Evolutionary conservation across 2,888 invertebrate species (phyloP).

Genomic region (Apodemia zela): DNA sequence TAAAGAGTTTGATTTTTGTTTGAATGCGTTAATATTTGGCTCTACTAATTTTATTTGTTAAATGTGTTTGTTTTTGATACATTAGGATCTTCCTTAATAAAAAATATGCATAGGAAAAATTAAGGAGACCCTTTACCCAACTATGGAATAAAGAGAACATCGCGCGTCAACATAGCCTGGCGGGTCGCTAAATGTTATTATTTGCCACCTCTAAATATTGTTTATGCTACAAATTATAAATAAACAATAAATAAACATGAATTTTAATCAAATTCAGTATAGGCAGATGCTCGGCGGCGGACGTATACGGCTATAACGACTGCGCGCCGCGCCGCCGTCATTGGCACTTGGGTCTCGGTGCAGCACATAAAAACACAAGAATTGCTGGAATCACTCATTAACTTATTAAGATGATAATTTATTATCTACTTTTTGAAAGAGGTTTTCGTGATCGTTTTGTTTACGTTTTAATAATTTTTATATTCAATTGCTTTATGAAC

Average conservation of each 20-base stretch:
- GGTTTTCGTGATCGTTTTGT: constrained; percentile 60
- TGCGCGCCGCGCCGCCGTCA: constrained; percentile 41
- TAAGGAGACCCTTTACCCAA: too few species aligned
- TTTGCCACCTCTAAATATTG: constrained; percentile 28
- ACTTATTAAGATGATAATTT: constrained; percentile 78
- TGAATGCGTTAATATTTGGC: too few species aligned
- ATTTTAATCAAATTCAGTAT: constrained; percentile 76
- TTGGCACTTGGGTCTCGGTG: constrained; percentile 12
- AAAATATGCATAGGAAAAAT: too few species aligned
- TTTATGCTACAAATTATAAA: constrained; percentile 32
- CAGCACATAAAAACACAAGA: constrained; percentile 58
- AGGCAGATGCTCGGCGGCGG: constrained; percentile 65
- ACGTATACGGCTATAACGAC: constrained; percentile 71
- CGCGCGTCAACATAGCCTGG: neutral
- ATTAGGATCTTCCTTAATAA: too few species aligned
- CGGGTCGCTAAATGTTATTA: constrained; percentile 2
- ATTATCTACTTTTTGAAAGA: constrained; percentile 52
- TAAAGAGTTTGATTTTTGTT: too few species aligned
- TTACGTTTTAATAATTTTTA: constrained; percentile 6
- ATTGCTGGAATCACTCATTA: constrained; percentile 74
- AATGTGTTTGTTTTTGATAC: too few species aligned
- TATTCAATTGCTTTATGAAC: neutral
- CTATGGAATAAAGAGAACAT: neutral
- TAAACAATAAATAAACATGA: constrained; percentile 71
- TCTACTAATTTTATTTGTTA: too few species aligned